Evolutionary conservation across 2,113 vertebrate species (phyloP).

Genomic region (Andinoacara biseriatus): DNA sequence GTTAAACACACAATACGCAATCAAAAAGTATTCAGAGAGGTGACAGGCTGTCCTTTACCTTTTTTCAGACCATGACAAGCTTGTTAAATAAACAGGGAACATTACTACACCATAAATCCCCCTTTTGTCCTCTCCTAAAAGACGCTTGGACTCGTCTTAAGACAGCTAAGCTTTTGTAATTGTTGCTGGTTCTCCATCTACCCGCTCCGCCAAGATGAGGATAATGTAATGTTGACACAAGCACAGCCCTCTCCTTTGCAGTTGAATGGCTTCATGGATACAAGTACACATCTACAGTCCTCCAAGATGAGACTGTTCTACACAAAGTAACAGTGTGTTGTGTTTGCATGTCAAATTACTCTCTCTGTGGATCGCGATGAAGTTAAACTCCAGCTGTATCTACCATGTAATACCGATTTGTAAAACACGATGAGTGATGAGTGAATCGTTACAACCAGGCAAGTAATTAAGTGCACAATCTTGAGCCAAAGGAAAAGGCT

Average conservation of each 20-base stretch:
- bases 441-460: no score
- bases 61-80: not conserved
- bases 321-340: not conserved
- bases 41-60: not conserved
- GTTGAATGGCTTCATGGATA: not conserved
- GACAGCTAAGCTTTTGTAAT: not conserved
- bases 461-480: no score
- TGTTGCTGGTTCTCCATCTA: not conserved
- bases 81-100: not conserved
- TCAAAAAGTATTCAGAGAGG: not conserved
- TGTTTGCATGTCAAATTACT: no score
- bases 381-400: not conserved
- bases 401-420: not conserved
- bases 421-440: no score
- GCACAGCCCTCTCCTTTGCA: not conserved
- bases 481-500: not conserved
- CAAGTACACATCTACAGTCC: fast-evolving
- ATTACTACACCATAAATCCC: slow-evolving; percentile 7
- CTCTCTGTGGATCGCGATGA: not conserved
- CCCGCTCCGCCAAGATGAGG: not conserved
- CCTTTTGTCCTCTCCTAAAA: not conserved
- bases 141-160: not conserved
- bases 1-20: not conserved
- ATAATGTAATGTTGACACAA: not conserved
- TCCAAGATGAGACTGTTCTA: not conserved